Conservation (phyloP, 2,797 vertebrate species). For the Philypnodon macrostomus region DNA sequence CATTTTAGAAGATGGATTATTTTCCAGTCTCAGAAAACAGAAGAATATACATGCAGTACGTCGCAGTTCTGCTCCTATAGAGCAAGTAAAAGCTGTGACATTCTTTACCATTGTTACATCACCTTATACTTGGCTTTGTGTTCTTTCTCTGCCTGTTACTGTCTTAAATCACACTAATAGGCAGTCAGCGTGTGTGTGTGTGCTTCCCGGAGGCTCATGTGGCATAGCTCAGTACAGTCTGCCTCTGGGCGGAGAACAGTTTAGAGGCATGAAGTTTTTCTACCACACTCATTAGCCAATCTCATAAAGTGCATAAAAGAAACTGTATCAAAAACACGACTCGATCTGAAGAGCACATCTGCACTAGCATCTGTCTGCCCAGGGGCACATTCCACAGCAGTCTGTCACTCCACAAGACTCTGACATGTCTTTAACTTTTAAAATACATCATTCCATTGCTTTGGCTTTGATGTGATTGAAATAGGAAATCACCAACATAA, state of each 20-base stretch:
- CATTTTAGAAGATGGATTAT: no score
- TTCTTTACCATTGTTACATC: no score
- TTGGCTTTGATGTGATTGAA: neutral
- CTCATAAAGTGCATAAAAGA: conserved; percentile 13
- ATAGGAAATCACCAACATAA: conserved; percentile 22
- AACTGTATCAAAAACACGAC: conserved; percentile 13
- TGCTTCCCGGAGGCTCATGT: no score
- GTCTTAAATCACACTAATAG: conserved; percentile 41
- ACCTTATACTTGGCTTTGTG: no score
- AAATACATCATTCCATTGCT: neutral
- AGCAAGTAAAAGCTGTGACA: no score
- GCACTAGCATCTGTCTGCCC: conserved; percentile 44
- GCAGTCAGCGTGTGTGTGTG: neutral
- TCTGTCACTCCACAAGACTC: conserved; percentile 23
- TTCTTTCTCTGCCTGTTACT: no score
- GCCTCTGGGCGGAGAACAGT: conserved; percentile 12
- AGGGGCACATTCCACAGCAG: conserved; percentile 28
- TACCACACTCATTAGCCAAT: conserved; percentile 26
- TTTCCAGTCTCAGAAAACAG: no score
- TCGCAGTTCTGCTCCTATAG: no score
- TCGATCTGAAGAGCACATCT: conserved; percentile 47
- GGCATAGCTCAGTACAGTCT: no score
- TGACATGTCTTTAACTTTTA: conserved; percentile 17
- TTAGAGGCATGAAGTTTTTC: conserved; percentile 23
- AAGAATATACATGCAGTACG: no score